These are phyloP conservation scores for Sandelia bainsii DNA, from an alignment of 2,797 vertebrate species.

Conservation along the genomic window DNA sequence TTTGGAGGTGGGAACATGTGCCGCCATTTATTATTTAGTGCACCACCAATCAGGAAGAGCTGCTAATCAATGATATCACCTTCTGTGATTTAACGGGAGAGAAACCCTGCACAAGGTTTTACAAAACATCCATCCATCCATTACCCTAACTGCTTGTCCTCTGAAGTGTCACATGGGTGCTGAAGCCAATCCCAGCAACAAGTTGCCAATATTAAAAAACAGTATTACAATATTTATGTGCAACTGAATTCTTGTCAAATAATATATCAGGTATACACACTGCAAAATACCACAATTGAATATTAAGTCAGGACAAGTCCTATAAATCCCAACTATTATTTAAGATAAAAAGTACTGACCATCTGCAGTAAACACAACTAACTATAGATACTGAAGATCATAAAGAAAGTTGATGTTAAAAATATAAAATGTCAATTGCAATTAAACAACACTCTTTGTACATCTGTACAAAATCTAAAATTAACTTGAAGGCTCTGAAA, in stretches of 20 bases:
- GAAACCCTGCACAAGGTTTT: background rate
- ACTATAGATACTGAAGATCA: conserved; percentile 2
- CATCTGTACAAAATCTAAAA: conserved; percentile 29
- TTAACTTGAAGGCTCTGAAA: conserved; percentile 1
- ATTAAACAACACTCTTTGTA: conserved; percentile 27
- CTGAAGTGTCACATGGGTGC: no score
- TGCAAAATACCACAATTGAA: conserved; percentile 19
- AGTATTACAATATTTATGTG: no score
- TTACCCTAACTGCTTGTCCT: no score
- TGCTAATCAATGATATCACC: conserved; percentile 11
- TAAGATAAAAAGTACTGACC: conserved; percentile 1
- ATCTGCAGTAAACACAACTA: conserved; percentile 13
- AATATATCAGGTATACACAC: background rate
- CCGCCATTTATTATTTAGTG: background rate
- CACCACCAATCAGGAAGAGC: conserved; percentile 11
- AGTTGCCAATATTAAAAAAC: no score
- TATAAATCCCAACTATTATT: conserved; percentile 23
- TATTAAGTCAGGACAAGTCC: background rate
- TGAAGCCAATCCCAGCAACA: no score
- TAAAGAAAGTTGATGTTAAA: conserved; percentile 2
- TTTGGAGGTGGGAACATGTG: conserved; percentile 10
- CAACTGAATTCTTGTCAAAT: no score
- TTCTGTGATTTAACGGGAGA: background rate
- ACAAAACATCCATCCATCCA: background rate
- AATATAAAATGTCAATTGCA: conserved; percentile 37